phyloP scores from a whole-genome alignment of 2,113 vertebrate genomes.

The Okapia johnstoni region DNA sequence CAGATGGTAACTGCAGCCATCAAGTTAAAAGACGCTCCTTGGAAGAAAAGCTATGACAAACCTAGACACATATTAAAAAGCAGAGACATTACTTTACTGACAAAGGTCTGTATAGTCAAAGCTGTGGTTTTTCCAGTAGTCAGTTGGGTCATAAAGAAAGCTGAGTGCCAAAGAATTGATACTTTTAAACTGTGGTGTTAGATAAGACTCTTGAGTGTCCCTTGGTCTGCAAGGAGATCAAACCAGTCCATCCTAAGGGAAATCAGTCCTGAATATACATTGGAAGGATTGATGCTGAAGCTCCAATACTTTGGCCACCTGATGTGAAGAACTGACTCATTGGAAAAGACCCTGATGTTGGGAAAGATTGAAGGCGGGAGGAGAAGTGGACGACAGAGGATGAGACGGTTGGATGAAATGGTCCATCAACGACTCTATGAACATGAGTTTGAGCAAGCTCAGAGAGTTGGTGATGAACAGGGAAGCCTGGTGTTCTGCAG shows the following conservation, averaged over 20 bases:
- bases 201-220: background rate
- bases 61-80: background rate
- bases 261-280: background rate
- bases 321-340: background rate
- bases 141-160: background rate
- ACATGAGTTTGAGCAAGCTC: background rate
- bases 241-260: background rate
- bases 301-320: background rate
- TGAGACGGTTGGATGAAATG: background rate
- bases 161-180: background rate
- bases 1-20: background rate
- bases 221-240: background rate
- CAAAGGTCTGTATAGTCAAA: background rate
- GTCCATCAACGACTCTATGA: background rate
- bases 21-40: background rate
- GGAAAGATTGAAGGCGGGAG: background rate
- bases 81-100: background rate
- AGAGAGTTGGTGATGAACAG: background rate
- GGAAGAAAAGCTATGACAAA: background rate
- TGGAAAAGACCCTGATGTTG: background rate
- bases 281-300: background rate
- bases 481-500: background rate
- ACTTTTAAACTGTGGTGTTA: background rate
- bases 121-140: background rate
- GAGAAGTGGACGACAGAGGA: background rate